Conservation (phyloP, 2,113 vertebrate genomes). For the Scatophagus argus region DNA sequence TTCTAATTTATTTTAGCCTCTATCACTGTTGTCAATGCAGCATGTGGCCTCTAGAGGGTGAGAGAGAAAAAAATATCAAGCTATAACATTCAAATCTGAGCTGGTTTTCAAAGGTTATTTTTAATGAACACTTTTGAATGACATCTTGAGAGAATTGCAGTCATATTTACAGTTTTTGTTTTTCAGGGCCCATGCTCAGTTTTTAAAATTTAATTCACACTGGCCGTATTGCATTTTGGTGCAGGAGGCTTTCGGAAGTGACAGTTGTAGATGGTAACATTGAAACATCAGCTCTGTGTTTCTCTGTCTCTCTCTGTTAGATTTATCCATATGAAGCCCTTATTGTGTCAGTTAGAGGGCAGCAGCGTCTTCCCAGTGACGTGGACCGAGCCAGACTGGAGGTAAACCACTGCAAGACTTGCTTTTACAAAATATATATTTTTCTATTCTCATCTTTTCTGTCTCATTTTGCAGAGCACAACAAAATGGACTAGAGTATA, state of each 20-base stretch:
- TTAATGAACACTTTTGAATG: neutral
- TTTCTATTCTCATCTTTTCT: no score
- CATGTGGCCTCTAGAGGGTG: neutral
- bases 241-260: neutral
- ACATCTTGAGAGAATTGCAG: no score
- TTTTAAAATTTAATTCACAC: neutral
- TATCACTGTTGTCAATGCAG: neutral
- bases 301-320: slow-evolving; percentile 72
- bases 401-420: slow-evolving; percentile 76
- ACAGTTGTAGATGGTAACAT: neutral
- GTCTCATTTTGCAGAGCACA: neutral
- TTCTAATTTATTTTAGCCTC: neutral
- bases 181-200: neutral
- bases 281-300: neutral
- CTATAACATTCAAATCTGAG: neutral
- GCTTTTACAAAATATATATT: neutral
- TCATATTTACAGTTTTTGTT: neutral
- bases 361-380: slow-evolving; percentile 91
- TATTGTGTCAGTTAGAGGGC: slow-evolving; percentile 93
- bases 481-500: no score
- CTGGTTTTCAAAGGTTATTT: neutral
- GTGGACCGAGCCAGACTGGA: slow-evolving; percentile 95
- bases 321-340: slow-evolving; percentile 95
- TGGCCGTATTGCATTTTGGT: neutral
- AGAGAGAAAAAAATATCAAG: neutral